Conservation (phyloP, 2,113 vertebrate species). For the Anarhynchus alexandrinus region DNA sequence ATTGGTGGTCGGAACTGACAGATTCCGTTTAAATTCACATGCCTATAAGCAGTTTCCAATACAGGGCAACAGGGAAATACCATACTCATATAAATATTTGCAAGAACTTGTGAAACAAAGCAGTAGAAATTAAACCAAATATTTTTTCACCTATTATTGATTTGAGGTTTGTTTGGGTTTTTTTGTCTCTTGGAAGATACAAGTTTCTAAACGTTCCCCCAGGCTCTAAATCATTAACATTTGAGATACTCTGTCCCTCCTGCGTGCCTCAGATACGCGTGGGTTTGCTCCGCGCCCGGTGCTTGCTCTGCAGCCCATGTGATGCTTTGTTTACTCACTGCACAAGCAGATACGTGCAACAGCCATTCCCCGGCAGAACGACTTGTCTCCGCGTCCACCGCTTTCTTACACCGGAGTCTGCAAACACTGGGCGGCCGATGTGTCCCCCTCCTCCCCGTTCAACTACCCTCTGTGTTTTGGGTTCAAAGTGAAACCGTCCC, state of each 20-base stretch:
- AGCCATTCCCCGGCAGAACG: neutral
- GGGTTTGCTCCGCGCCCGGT: neutral
- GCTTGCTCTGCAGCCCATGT: neutral
- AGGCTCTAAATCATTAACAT: neutral
- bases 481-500: conserved; percentile 71
- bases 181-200: neutral
- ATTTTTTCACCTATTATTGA: neutral
- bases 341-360: neutral
- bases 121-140: neutral
- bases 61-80: neutral
- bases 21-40: neutral
- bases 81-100: neutral
- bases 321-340: conserved; percentile 28
- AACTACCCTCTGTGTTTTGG: conserved; percentile 48
- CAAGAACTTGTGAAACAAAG: neutral
- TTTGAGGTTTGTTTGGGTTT: neutral
- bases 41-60: neutral
- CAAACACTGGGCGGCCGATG: neutral
- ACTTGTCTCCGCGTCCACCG: neutral
- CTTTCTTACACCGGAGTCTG: neutral
- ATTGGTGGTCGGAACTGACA: neutral
- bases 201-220: neutral
- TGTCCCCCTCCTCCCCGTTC: conserved; percentile 11
- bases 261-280: neutral
- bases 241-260: neutral